Evolutionary conservation across 2,797 vertebrate species (phyloP).

Genomic region (Poecile montanus): DNA sequence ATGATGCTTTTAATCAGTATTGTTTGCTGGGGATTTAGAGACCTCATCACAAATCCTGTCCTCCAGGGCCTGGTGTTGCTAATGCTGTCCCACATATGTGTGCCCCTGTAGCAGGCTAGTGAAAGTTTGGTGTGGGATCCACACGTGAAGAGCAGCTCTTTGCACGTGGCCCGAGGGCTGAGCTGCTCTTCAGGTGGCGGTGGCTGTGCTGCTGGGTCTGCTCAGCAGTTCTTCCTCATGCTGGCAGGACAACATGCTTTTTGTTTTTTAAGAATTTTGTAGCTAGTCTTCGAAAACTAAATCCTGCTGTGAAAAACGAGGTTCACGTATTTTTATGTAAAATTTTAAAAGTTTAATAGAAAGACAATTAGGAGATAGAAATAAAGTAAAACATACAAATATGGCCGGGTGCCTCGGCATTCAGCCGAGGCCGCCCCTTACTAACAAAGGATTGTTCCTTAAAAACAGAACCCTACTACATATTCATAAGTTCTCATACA

Average conservation of each 20-base stretch:
- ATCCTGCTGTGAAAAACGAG: background rate
- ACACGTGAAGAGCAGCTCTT: background rate
- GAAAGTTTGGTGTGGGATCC: background rate
- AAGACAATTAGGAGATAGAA: too few species aligned
- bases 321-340: too few species aligned
- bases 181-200: background rate
- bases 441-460: too few species aligned
- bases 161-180: accelerated
- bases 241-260: background rate
- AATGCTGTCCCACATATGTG: background rate
- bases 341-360: too few species aligned
- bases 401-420: too few species aligned
- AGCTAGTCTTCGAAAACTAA: background rate
- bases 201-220: background rate
- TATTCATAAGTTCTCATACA: too few species aligned
- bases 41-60: background rate
- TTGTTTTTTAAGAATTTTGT: background rate
- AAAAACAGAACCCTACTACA: too few species aligned
- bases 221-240: background rate
- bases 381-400: too few species aligned
- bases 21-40: slow-evolving; percentile 30
- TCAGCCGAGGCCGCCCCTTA: too few species aligned
- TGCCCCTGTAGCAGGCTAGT: background rate
- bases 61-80: background rate
- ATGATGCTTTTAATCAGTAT: slow-evolving; percentile 50